Conservation (phyloP, 2,888 invertebrate genomes). For the Xestia sexstrigata region DNA sequence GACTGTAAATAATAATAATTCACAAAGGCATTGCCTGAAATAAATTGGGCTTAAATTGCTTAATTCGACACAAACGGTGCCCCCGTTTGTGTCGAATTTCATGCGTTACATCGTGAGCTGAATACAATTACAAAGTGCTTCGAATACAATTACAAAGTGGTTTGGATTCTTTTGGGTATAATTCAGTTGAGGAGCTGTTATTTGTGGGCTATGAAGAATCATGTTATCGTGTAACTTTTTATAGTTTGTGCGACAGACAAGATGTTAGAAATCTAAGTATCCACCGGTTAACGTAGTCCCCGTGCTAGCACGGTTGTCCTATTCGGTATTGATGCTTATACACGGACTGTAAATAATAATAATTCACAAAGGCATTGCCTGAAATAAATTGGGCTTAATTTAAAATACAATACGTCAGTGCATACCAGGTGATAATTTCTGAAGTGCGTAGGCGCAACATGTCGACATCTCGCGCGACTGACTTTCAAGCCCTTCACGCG, state of each 20-base stretch:
- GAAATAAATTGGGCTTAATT: constrained; percentile 47
- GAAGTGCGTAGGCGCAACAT: constrained; percentile 61
- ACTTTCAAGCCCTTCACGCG: constrained; percentile 57
- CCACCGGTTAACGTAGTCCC: not conserved
- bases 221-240: not conserved
- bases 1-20: not conserved
- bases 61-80: no score
- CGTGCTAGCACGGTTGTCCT: not conserved
- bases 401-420: constrained; percentile 35
- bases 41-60: constrained; percentile 35
- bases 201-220: not conserved
- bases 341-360: not conserved
- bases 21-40: constrained; percentile 26
- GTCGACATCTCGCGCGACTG: constrained; percentile 46
- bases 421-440: constrained; percentile 51
- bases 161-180: constrained; percentile 24
- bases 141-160: constrained; percentile 35
- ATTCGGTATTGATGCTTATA: not conserved
- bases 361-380: constrained; percentile 9
- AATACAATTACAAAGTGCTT: constrained; percentile 58
- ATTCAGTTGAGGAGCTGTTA: not conserved
- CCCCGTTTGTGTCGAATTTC: constrained; percentile 44
- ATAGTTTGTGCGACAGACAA: not conserved
- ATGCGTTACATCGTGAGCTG: constrained; percentile 60
- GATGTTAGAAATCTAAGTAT: not conserved